phyloP scores from a whole-genome alignment of 2,113 vertebrate genomes.

The Corynorhinus townsendii region DNA sequence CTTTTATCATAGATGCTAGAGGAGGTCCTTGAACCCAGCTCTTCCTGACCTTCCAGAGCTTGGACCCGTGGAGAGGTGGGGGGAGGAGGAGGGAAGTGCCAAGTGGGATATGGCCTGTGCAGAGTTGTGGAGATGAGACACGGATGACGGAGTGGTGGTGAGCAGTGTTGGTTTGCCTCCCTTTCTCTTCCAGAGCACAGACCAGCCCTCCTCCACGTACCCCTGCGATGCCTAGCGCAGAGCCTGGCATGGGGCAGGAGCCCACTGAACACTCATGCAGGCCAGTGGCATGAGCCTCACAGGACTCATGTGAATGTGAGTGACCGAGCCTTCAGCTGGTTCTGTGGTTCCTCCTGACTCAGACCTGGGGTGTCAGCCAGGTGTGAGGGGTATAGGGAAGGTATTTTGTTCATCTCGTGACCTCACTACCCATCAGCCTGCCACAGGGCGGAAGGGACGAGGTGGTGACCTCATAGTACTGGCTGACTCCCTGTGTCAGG shows the following conservation, averaged over 20 bases:
- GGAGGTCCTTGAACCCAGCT: not conserved
- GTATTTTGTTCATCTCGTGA: not conserved
- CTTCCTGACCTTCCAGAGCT: not conserved
- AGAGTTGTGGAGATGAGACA: not conserved
- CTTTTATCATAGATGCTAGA: not conserved
- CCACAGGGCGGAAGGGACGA: not conserved
- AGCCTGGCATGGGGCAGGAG: not conserved
- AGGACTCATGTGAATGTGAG: not conserved
- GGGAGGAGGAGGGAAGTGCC: not conserved
- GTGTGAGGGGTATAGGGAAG: not conserved
- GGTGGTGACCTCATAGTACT: not conserved
- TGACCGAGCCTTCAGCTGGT: not conserved
- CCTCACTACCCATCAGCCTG: not conserved
- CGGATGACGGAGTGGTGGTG: not conserved
- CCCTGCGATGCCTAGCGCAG: not conserved
- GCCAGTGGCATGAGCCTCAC: not conserved
- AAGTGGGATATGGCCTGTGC: not conserved
- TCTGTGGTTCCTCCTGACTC: not conserved
- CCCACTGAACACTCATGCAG: not conserved
- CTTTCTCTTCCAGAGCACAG: not conserved
- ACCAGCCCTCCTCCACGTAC: not conserved
- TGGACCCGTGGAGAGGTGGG: not conserved
- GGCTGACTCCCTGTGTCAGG: not conserved
- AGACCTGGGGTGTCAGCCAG: not conserved
- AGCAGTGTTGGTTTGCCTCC: not conserved